phyloP scores from a whole-genome alignment of 2,888 invertebrate genomes.

The Caenorhabditis parvicauda region DNA sequence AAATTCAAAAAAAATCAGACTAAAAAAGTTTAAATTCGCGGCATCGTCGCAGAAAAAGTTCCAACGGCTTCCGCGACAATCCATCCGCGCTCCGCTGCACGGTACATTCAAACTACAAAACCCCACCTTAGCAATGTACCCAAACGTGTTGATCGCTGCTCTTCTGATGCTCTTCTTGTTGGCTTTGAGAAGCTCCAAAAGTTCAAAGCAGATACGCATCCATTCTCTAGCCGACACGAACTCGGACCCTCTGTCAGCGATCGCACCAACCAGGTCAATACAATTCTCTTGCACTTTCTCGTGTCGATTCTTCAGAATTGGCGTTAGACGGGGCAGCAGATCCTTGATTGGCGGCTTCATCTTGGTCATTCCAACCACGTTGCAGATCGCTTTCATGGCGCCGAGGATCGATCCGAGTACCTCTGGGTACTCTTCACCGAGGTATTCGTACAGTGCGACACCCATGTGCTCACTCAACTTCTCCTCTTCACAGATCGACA shows the following conservation, averaged over 20 bases:
- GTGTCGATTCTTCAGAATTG: slow-evolving; percentile 88
- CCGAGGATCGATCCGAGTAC: slow-evolving; percentile 96
- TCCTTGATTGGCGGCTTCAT: slow-evolving; percentile 98
- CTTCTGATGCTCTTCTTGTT: slow-evolving; percentile 98
- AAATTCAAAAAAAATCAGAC: too few species aligned
- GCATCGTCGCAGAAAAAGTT: too few species aligned
- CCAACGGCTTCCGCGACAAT: too few species aligned
- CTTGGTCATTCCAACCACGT: slow-evolving; percentile 99
- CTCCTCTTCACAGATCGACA: slow-evolving; percentile 99
- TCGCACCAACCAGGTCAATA: slow-evolving; percentile 96
- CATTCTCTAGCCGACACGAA: slow-evolving; percentile 95
- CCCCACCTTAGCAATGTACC: slow-evolving; percentile 98
- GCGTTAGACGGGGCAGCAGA: slow-evolving; percentile 70
- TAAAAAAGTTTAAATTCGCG: too few species aligned
- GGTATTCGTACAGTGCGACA: slow-evolving; percentile 94
- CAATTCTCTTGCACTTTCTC: slow-evolving; percentile 97
- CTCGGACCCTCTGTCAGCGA: slow-evolving; percentile 94
- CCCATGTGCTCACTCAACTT: slow-evolving; percentile 99
- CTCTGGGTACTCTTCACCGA: slow-evolving; percentile 94
- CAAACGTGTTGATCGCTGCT: slow-evolving; percentile 98
- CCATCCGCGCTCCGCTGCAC: too few species aligned
- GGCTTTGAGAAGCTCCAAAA: slow-evolving; percentile 91
- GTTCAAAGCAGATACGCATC: slow-evolving; percentile 99
- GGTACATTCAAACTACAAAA: too few species aligned
- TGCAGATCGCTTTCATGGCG: slow-evolving; percentile 96